A percentile compares a stretch with the other conserved stretches of the same genome.
Evolutionary conservation across 1,140 invertebrate genomes (phyloP).

Genomic region (Aradophagus sp.): DNA sequence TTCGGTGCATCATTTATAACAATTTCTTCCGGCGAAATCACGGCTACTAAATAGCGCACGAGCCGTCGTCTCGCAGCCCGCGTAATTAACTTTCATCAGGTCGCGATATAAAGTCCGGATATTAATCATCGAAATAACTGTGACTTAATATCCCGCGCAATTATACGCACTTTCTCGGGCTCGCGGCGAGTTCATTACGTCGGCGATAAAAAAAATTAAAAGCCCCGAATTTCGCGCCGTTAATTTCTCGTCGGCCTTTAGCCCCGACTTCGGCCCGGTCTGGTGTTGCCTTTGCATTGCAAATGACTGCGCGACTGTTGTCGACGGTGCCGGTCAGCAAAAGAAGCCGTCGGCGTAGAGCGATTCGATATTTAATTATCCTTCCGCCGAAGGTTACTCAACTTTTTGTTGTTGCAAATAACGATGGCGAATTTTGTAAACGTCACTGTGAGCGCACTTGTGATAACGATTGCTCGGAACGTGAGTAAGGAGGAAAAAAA

Average conservation of each 20-base stretch:
- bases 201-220: slow-evolving; percentile 1
- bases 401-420: slow-evolving; percentile 4
- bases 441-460: slow-evolving; percentile 19
- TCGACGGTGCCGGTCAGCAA: slow-evolving; percentile 1
- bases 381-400: neutral
- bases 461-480: slow-evolving; percentile 24
- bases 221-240: slow-evolving; percentile 1
- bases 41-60: neutral
- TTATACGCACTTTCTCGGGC: slow-evolving; percentile 3
- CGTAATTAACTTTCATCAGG: slow-evolving; percentile 20
- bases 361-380: slow-evolving; percentile 9
- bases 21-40: neutral
- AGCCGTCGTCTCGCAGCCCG: neutral
- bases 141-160: slow-evolving; percentile 16
- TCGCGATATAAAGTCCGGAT: slow-evolving; percentile 10
- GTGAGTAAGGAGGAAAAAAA: too few relatives aligned
- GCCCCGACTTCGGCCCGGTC: neutral
- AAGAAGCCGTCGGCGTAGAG: neutral
- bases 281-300: slow-evolving; percentile 1
- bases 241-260: neutral
- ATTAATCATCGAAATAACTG: slow-evolving; percentile 23
- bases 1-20: slow-evolving; percentile 4
- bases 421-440: slow-evolving; percentile 8
- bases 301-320: neutral
- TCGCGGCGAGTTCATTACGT: slow-evolving; percentile 3